Conservation (phyloP, 2,888 invertebrate genomes). For the Empis stercorea region DNA sequence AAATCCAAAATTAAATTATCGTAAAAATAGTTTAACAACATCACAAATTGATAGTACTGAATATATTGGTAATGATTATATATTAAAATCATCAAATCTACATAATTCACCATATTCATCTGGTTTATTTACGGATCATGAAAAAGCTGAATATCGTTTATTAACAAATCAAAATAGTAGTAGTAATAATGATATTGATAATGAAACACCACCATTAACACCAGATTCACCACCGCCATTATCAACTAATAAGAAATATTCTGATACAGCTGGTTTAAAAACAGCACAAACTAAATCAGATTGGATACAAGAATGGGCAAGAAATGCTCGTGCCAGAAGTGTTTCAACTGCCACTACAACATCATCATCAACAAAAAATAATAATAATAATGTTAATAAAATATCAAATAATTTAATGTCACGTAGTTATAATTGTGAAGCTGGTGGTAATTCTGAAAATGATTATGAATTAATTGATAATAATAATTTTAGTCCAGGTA, state of each 20-base stretch:
- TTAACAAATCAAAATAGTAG: slow-evolving; percentile 18
- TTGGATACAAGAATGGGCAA: slow-evolving; percentile 54
- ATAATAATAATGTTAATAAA: slow-evolving; percentile 11
- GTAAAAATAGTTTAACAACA: slow-evolving; percentile 53
- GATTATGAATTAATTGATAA: slow-evolving; percentile 28
- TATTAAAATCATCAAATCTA: slow-evolving; percentile 20
- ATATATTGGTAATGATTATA: slow-evolving; percentile 38
- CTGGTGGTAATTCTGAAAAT: slow-evolving; percentile 14
- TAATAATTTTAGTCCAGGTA: slow-evolving; percentile 9
- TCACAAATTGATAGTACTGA: slow-evolving; percentile 56
- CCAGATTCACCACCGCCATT: background rate
- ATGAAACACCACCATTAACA: slow-evolving; percentile 8
- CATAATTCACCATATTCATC: background rate
- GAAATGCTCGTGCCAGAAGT: slow-evolving; percentile 41
- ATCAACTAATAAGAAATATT: slow-evolving; percentile 16
- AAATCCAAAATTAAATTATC: slow-evolving; percentile 32
- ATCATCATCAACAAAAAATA: slow-evolving; percentile 10
- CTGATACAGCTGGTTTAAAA: slow-evolving; percentile 28
- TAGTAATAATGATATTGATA: slow-evolving; percentile 11
- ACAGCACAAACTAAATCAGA: slow-evolving; percentile 35
- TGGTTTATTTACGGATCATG: slow-evolving; percentile 27
- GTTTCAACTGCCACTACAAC: slow-evolving; percentile 21
- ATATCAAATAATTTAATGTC: slow-evolving; percentile 25
- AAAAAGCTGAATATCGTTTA: slow-evolving; percentile 34
- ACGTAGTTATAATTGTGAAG: slow-evolving; percentile 31